These are phyloP conservation scores for Coelopa pilipes DNA, from an alignment of 2,888 invertebrate genomes.

Conservation along the genomic window DNA sequence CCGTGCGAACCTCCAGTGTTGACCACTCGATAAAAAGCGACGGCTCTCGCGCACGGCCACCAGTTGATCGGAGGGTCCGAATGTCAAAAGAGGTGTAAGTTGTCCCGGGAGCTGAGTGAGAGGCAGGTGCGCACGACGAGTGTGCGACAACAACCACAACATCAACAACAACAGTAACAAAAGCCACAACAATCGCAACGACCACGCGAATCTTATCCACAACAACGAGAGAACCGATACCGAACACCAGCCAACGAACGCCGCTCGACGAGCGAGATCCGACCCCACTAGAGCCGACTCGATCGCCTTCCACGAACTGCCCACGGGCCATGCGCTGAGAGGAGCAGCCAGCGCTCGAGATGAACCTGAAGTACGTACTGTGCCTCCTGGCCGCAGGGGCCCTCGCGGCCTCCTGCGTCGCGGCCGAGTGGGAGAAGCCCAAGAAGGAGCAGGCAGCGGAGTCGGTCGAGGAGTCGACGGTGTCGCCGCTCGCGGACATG, in stretches of 20 bases:
- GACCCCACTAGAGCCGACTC: too few species aligned
- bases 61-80: slow-evolving; percentile 56
- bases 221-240: neutral
- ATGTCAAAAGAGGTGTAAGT: slow-evolving; percentile 48
- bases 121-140: neutral
- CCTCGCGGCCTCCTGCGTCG: neutral
- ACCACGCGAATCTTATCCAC: neutral
- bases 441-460: slow-evolving; percentile 34
- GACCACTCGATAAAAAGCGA: slow-evolving; percentile 62
- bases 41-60: slow-evolving; percentile 54
- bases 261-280: too few species aligned
- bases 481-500: slow-evolving; percentile 58
- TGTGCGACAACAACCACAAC: neutral
- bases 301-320: too few species aligned
- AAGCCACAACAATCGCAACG: neutral
- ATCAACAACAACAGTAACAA: neutral
- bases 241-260: too few species aligned
- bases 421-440: slow-evolving; percentile 21
- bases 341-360: neutral
- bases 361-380: slow-evolving; percentile 7
- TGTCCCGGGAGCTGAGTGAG: neutral
- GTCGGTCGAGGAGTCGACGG: slow-evolving; percentile 53
- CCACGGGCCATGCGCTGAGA: neutral
- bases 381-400: slow-evolving; percentile 39
- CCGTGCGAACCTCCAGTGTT: slow-evolving; percentile 33